Evolutionary conservation across 2,113 vertebrate genomes (phyloP).

Genomic region (Pelecanus crispus): DNA sequence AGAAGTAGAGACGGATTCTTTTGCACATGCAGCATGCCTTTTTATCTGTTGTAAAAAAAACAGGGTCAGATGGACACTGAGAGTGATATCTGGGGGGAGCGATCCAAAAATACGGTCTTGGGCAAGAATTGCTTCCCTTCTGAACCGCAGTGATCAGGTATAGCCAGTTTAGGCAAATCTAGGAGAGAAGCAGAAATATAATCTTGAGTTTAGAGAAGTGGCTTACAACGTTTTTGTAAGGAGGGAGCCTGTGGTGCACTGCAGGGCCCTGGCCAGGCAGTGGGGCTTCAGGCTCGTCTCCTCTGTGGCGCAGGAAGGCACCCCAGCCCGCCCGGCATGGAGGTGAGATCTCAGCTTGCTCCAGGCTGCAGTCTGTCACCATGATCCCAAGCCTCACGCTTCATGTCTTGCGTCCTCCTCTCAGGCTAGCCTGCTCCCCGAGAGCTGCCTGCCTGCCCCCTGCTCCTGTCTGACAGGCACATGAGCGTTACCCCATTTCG

Average conservation of each 20-base stretch:
- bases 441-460: fast-evolving
- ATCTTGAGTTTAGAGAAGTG: not conserved
- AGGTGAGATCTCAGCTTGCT: fast-evolving
- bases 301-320: fast-evolving
- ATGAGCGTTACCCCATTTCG: fast-evolving
- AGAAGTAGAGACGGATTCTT: not conserved
- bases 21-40: fast-evolving
- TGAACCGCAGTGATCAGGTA: not conserved
- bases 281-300: not conserved
- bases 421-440: not conserved
- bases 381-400: not conserved
- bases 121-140: not conserved
- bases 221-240: not conserved
- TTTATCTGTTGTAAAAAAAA: not conserved
- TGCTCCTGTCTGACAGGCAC: not conserved
- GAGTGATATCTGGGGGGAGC: not conserved
- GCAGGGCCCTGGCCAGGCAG: not conserved
- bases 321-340: fast-evolving
- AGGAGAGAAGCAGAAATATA: not conserved
- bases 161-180: not conserved
- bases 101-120: not conserved
- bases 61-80: not conserved
- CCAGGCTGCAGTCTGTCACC: not conserved
- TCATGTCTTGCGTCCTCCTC: fast-evolving
- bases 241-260: not conserved